Conservation (phyloP, 1,140 invertebrate species). For the Mizuhopecten yessoensis region DNA sequence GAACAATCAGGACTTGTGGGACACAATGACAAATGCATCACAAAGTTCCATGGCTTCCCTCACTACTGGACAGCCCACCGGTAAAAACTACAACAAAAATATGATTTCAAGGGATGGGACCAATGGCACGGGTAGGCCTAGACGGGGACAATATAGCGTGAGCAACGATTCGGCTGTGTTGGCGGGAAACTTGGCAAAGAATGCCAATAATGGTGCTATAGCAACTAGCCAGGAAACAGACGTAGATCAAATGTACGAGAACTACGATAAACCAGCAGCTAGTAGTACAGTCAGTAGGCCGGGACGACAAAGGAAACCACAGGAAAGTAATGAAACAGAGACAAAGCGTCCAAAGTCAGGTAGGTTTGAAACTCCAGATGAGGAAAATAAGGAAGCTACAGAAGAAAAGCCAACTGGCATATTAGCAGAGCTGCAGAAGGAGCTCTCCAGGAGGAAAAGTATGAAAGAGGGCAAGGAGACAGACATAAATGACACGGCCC, state of each 20-base stretch:
- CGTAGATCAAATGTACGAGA: constrained; percentile 11
- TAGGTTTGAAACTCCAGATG: constrained; percentile 48
- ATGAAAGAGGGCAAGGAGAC: constrained; percentile 54
- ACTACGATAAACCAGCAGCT: not conserved
- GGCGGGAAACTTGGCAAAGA: constrained; percentile 10
- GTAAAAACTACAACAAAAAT: not conserved
- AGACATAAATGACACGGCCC: constrained; percentile 39
- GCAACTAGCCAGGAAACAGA: not conserved
- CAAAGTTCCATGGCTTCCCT: not conserved
- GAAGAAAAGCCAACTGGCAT: constrained; percentile 40
- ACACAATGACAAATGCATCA: constrained; percentile 44
- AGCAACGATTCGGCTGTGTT: not conserved
- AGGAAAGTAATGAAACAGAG: not conserved
- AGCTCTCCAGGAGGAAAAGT: constrained; percentile 55
- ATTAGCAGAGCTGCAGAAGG: constrained; percentile 53
- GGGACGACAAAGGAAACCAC: not conserved
- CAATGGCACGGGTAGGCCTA: not conserved
- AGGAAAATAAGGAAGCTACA: not conserved
- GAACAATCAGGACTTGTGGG: constrained; percentile 55
- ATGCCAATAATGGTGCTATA: not conserved
- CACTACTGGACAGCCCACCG: not conserved
- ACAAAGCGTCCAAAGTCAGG: constrained; percentile 48
- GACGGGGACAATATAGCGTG: not conserved
- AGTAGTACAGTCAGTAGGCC: not conserved
- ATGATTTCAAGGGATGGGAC: not conserved